Percentiles rank a stretch among this genome's conserved stretches.
phyloP scores from a whole-genome alignment of 2,113 vertebrate genomes.

The Anguilla japonica region DNA sequence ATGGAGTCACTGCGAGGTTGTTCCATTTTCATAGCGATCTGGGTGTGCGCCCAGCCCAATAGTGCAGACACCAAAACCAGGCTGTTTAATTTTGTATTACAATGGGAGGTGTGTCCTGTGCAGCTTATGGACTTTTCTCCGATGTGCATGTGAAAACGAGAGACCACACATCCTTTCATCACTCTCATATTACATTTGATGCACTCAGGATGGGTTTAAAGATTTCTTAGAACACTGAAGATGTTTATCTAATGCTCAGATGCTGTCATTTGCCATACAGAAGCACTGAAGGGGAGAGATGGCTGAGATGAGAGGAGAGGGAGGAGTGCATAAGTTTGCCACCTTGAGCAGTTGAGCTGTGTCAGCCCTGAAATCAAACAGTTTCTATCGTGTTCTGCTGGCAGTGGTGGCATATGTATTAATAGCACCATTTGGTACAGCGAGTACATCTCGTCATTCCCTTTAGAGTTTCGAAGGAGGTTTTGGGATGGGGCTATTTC shows the following conservation, averaged over 20 bases:
- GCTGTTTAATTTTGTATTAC: background rate
- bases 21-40: conserved; percentile 26
- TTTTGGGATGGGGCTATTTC: background rate
- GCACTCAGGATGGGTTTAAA: background rate
- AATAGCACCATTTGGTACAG: background rate
- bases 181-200: background rate
- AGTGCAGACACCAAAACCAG: background rate
- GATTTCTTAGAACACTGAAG: too few relatives aligned
- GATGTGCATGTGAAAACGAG: background rate
- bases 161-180: background rate
- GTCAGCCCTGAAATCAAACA: background rate
- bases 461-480: background rate
- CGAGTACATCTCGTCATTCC: background rate
- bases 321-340: background rate
- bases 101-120: background rate
- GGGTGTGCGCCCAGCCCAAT: background rate
- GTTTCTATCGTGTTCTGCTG: background rate
- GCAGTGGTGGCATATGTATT: background rate
- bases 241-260: background rate
- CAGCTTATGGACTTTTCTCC: background rate
- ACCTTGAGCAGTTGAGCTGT: background rate
- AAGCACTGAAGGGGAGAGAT: background rate
- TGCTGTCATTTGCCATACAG: background rate
- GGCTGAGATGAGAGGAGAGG: background rate
- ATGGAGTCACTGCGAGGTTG: conserved; percentile 3